A percentile compares a stretch with the other conserved stretches of the same genome.
Conservation (phyloP, 2,888 invertebrate species). For the Axea sp. region DNA sequence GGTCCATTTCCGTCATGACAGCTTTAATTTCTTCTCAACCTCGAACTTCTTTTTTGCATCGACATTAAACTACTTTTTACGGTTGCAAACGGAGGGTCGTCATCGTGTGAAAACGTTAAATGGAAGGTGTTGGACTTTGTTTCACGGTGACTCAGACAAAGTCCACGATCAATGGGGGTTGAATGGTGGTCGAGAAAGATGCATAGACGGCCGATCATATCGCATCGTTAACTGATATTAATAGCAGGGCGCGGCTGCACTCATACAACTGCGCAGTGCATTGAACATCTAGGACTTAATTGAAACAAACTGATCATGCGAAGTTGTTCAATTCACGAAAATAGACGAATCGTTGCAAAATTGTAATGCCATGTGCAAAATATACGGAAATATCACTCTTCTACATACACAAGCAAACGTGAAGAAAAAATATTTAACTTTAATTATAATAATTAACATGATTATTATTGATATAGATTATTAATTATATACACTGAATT, state of each 20-base stretch:
- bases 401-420: too few relatives aligned
- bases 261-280: slow-evolving; percentile 11
- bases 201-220: slow-evolving; percentile 74
- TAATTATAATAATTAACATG: too few relatives aligned
- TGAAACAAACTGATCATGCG: slow-evolving; percentile 77
- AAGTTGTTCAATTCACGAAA: slow-evolving; percentile 62
- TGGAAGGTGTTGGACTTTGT: slow-evolving; percentile 60
- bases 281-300: slow-evolving; percentile 71
- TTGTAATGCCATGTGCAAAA: not conserved
- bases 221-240: slow-evolving; percentile 79
- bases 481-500: too few relatives aligned
- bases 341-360: too few relatives aligned
- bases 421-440: too few relatives aligned
- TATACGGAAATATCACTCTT: not conserved
- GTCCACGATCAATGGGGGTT: slow-evolving; percentile 61
- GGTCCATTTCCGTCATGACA: slow-evolving; percentile 40
- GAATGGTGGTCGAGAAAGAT: slow-evolving; percentile 58
- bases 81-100: slow-evolving; percentile 43
- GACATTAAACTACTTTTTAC: slow-evolving; percentile 29
- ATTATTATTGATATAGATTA: too few relatives aligned
- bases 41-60: slow-evolving; percentile 22
- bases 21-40: slow-evolving; percentile 38
- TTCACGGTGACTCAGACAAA: slow-evolving; percentile 65
- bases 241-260: slow-evolving; percentile 77
- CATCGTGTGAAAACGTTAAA: slow-evolving; percentile 65